Evolutionary conservation across 2,797 vertebrate genomes (phyloP), one percentile per base, ranked within the genome.

Genomic region (Aplochiton taeniatus): DNA sequence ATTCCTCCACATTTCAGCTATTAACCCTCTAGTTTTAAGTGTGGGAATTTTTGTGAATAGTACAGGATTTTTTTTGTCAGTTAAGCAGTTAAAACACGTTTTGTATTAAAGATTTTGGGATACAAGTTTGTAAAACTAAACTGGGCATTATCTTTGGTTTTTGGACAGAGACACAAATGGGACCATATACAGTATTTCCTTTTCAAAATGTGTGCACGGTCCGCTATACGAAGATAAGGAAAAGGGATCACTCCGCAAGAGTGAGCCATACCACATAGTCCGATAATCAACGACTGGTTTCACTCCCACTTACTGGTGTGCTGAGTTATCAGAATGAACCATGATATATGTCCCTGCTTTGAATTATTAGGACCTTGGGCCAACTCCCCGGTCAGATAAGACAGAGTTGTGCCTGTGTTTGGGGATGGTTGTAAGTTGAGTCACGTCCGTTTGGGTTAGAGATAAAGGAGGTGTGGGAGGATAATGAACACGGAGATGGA

Each of bases 191-290:
- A 31, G 31, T 42, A n/a, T 4, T 52, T 61, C 42, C 12, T 9
- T 49, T 18, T 42, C 13, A 13, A 11, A 64, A 13, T 11, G 59
- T 54, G 42, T 43, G 9, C 31, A 31, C 31, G 6, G 31, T 31
- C 31, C 31, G 6, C 31, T 6, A 3, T 6, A 31, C 31, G 6
- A 31, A 74, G 52, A 70, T 81, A 46, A 70, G 58, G 63, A 46
- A 72, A 55, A 49, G 45, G 53, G 31, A 70, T 69, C 11, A 17
- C 56, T 68, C 61, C 44, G 48, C 50, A 41, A 64, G 18, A 16
- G 43, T 31, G 48, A 70, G 63, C 19, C 18, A 55, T 45, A 56
- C 57, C 51, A 19, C 69, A 55, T 45, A 66, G 43, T 59, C 69
- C 14, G 68, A 47, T 47, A 31, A 13, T 65, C 31, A 31, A 31